Base-by-base conservation (phyloP, 2,113 vertebrate genomes). In the Gymnogyps californianus region DNA sequence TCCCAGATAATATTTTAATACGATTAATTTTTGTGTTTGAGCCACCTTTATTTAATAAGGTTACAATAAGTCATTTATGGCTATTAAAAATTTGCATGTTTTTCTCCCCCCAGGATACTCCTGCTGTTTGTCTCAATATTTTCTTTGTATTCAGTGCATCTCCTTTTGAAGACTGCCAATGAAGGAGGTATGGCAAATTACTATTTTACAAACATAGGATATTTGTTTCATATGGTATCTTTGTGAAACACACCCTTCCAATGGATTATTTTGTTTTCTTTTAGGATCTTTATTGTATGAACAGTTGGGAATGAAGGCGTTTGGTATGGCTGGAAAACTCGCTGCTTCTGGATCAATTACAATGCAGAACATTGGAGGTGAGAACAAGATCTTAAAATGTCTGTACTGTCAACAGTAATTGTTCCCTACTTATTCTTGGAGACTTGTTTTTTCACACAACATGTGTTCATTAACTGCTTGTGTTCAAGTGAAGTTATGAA, bases 331-430 rank as follows among this genome's bases (percentile, higher is more conserved):
- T 61, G 99, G 99, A 47, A 99, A 99, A 95, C 98, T 99, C 24
- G 99, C 99, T 49, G 99, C 99, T 52, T 99, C 99, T 85, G 98
- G 98, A 92, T 99, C 99, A 78, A 99, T 99, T 93, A 99, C 99
- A 94, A 99, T 99, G 99, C 99, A 99, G 96, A 99, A 99, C 93
- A 99, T 99, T 94, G 99, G 99, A 98, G 99, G 99, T 99, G 96
- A 98, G 97, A 62, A 54, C 44, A 52, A 87, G 13, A 65, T 89
- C 71, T 91, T 62, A 54, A 90, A 71, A 77, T 11, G 2, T 9
- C 22, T 95, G 4, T 94, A 57, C 29, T 66, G n/a, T 83, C 82
- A 67, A 18, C 78, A 94, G 42, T 92, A 70, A 93, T 91, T 93
- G 75, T 90, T 95, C 76, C 95, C 90, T 96, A 38, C 91, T 91